Percentiles rank a stretch among this genome's conserved stretches.
These are phyloP conservation scores for Erynnis tages DNA, from an alignment of 2,888 invertebrate species.

Conservation along the genomic window DNA sequence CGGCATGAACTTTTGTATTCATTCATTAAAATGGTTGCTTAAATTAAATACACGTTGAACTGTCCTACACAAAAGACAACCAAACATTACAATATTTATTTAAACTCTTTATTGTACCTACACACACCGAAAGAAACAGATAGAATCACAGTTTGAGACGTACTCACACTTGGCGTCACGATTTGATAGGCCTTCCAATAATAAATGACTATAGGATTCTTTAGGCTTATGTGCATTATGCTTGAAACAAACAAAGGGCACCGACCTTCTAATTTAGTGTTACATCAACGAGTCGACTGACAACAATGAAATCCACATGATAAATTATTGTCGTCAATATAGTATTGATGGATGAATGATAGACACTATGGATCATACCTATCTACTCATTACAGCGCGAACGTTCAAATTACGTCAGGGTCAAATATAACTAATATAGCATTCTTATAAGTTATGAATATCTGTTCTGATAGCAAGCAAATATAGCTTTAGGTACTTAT, in stretches of 20 bases:
- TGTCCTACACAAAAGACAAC: too few relatives aligned
- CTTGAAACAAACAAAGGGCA: background rate
- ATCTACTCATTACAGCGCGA: background rate
- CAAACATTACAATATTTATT: slow-evolving; percentile 36
- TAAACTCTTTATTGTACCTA: background rate
- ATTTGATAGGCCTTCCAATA: too few relatives aligned
- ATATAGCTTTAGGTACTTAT: too few relatives aligned
- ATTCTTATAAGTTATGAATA: too few relatives aligned
- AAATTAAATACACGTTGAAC: too few relatives aligned
- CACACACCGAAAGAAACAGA: too few relatives aligned
- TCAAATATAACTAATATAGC: too few relatives aligned
- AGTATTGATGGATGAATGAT: background rate
- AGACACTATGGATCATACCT: background rate
- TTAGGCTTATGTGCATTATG: background rate
- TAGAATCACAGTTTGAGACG: too few relatives aligned
- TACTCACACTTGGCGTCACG: too few relatives aligned
- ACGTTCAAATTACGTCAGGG: background rate
- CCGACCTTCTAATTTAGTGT: slow-evolving; percentile 10
- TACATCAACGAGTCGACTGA: slow-evolving; percentile 3
- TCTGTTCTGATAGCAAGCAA: too few relatives aligned
- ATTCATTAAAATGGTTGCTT: slow-evolving; percentile 1
- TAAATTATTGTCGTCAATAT: slow-evolving; percentile 8
- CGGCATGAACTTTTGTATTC: slow-evolving; percentile 31
- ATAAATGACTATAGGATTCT: background rate
- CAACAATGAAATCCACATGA: slow-evolving; percentile 11